phyloP scores from a whole-genome alignment of 2,888 invertebrate species.

The Sinopyrophorus schimmeli region DNA sequence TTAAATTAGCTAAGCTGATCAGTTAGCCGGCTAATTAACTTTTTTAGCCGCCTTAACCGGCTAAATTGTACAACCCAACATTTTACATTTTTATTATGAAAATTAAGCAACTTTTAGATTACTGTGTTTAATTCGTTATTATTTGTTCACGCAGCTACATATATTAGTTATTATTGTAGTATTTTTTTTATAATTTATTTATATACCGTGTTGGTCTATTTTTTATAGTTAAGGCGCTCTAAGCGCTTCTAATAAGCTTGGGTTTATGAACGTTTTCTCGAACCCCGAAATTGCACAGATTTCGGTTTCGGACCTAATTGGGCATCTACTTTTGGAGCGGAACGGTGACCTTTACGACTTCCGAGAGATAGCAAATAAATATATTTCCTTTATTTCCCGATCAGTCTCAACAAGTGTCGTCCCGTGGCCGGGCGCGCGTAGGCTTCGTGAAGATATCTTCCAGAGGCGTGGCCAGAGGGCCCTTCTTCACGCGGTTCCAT shows the following conservation, averaged over 20 bases:
- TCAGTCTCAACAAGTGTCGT: constrained; percentile 48
- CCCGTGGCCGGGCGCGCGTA: constrained; percentile 47
- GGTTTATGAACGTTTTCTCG: constrained; percentile 20
- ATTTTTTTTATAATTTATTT: too few relatives aligned
- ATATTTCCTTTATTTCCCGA: constrained; percentile 21
- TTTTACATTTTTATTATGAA: constrained; percentile 22
- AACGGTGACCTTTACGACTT: constrained; percentile 29
- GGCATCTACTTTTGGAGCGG: constrained; percentile 22
- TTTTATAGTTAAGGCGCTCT: constrained; percentile 26
- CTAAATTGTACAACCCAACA: too few relatives aligned
- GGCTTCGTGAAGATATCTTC: constrained; percentile 56
- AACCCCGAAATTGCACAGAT: constrained; percentile 5
- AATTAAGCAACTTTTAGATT: constrained; percentile 21
- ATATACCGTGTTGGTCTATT: constrained; percentile 30
- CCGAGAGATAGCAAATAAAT: too few relatives aligned
- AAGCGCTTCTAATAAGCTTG: constrained; percentile 29
- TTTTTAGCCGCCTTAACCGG: too few relatives aligned
- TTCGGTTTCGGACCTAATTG: constrained; percentile 3
- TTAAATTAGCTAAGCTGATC: too few relatives aligned
- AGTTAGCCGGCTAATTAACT: too few relatives aligned
- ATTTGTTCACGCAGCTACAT: constrained; percentile 30
- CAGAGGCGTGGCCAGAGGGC: constrained; percentile 56
- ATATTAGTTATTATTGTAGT: constrained; percentile 22
- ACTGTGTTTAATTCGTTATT: constrained; percentile 22
- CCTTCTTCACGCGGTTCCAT: constrained; percentile 56